Base-by-base conservation (phyloP, 2,113 vertebrate species). In the Oncorhynchus keta region DNA sequence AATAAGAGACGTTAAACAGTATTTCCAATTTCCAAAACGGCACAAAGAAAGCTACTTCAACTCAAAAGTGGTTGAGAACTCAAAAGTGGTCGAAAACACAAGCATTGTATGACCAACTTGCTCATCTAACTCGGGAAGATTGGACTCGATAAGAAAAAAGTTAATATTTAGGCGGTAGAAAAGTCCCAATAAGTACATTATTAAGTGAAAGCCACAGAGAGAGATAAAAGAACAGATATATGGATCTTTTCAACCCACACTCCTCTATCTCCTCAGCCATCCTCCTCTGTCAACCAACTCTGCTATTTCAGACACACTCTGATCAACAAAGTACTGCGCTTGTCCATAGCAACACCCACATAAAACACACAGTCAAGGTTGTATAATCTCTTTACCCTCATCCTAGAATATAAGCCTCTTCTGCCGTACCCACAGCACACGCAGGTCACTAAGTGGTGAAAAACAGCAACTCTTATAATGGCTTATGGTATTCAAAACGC, bases 291-390 rank as follows among this genome's bases (percentile, higher is more conserved):
- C 73, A 4, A 4, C 24, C 82, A 83, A 83, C 77, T 70, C 73
- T 28, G 51, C 83, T 83, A 22, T 81, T 84, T 84, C 85, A 80
- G 48, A 82, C 77, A 1, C 51, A 79, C 83, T 89, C 82, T 84
- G 73, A 89, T 84, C 84, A 88, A 87, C 85, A 86, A 85, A 88
- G 83, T 48, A 2, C 72, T 61, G 87, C 12, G 78, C 83, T 81
- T 11, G 75, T 86, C 86, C 87, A 57, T 16, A 76, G 80, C 72
- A 70, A 85, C 87, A 49, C 88, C 86, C 88, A 89, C 89, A 78
- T 75, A 26, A 72, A 83, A 83, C 81, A 74, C 73, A 82, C 79
- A 79, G 87, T 3, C 30, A 16, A 75, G 81, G 84, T 89, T 89
- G 84, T 66, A 79, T 87, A 90, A 89, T 86, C 76, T 76, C 82